phyloP scores from a whole-genome alignment of 2,113 vertebrate species.

The Nothobranchius furzeri region DNA sequence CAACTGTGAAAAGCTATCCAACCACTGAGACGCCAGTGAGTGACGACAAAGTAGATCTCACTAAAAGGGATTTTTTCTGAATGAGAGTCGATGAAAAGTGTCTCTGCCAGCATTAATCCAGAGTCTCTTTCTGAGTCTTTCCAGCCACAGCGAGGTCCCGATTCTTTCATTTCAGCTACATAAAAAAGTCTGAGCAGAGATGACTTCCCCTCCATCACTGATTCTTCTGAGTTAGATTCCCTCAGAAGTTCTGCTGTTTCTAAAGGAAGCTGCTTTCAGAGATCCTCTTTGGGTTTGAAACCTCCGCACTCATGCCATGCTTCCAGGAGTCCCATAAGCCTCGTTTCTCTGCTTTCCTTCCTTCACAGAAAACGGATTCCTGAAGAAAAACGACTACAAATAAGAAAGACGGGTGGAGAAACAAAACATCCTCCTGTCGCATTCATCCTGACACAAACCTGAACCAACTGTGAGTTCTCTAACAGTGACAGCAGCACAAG shows the following conservation, averaged over 20 bases:
- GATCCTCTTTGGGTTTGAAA: constrained; percentile 9
- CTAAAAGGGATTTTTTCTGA: constrained; percentile 16
- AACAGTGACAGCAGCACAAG: constrained; percentile 29
- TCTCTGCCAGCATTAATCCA: not conserved
- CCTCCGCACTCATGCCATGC: constrained; percentile 11
- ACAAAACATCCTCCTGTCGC: constrained; percentile 21
- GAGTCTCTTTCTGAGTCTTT: constrained; percentile 26
- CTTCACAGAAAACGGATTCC: not conserved
- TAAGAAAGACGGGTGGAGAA: constrained; percentile 5
- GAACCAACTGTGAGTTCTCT: not conserved
- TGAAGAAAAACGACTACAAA: constrained; percentile 27
- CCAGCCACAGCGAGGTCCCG: constrained; percentile 3
- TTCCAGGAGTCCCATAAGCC: constrained; percentile 9
- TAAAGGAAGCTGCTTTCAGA: constrained; percentile 10
- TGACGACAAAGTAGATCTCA: constrained; percentile 14
- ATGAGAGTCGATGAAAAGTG: constrained; percentile 10
- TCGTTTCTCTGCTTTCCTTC: not conserved
- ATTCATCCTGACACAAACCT: not conserved
- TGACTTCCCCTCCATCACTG: constrained; percentile 16
- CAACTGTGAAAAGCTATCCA: not conserved
- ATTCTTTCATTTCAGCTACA: constrained; percentile 34
- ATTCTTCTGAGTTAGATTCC: constrained; percentile 22
- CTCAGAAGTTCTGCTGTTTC: constrained; percentile 10
- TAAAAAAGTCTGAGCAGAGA: constrained; percentile 1
- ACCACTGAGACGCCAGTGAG: constrained; percentile 3